Percentiles rank a stretch among this genome's conserved stretches.
Conservation (phyloP, 2,797 vertebrate species). For the Clamator glandarius region DNA sequence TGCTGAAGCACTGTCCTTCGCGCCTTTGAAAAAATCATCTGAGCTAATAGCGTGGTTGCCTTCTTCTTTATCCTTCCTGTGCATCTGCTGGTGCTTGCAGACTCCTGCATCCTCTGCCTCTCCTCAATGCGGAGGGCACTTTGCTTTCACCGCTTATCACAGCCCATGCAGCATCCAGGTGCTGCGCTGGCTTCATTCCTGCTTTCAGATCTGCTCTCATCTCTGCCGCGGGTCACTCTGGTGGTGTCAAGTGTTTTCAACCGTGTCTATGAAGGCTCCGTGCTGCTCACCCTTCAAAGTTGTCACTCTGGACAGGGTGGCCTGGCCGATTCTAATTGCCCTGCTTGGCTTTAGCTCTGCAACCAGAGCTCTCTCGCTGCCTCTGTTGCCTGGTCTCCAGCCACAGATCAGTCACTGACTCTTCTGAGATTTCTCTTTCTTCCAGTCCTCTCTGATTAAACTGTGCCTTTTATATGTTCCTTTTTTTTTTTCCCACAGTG, state of each 20-base stretch:
- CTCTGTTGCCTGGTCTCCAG: not conserved
- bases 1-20: not conserved
- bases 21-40: conserved; percentile 42
- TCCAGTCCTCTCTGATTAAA: conserved; percentile 40
- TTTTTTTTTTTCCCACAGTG: not conserved
- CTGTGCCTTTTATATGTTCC: not conserved
- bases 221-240: not conserved
- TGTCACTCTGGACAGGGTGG: not conserved
- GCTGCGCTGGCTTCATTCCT: not conserved
- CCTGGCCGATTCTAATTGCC: not conserved
- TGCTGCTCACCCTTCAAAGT: conserved; percentile 2
- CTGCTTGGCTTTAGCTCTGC: not conserved
- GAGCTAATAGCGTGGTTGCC: conserved; percentile 3
- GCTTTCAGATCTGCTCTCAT: conserved; percentile 23
- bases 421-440: conserved; percentile 8
- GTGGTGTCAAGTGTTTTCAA: not conserved
- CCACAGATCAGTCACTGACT: conserved; percentile 10
- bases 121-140: accelerated
- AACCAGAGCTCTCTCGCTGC: not conserved
- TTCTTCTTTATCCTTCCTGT: not conserved
- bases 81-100: conserved; percentile 6
- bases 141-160: not conserved
- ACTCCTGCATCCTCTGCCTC: not conserved
- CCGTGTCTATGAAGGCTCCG: not conserved
- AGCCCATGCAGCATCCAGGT: not conserved